Conservation (phyloP, 2,888 invertebrate genomes). For the Acleris holmiana region DNA sequence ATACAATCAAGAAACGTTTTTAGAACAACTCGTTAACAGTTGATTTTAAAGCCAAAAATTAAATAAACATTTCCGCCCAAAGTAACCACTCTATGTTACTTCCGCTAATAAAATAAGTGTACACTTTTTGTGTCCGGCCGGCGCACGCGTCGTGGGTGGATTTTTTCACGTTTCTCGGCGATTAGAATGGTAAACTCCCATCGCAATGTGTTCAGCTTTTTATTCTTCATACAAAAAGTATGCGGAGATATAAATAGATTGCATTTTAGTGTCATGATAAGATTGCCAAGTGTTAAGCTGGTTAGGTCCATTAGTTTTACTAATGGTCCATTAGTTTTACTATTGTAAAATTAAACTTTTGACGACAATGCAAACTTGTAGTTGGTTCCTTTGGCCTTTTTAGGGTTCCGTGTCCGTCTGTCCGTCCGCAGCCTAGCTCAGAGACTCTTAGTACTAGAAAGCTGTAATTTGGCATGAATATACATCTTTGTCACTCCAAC, state of each 20-base stretch:
- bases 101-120: slow-evolving; percentile 46
- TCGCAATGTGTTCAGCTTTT: slow-evolving; percentile 52
- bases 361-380: too few relatives aligned
- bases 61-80: neutral
- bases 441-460: too few relatives aligned
- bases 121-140: slow-evolving; percentile 55
- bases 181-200: slow-evolving; percentile 73
- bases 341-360: too few relatives aligned
- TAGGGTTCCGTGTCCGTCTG: too few relatives aligned
- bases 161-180: slow-evolving; percentile 79
- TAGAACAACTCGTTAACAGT: neutral
- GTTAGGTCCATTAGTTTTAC: too few relatives aligned
- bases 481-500: too few relatives aligned
- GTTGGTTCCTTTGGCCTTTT: too few relatives aligned
- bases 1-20: too few relatives aligned
- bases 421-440: too few relatives aligned
- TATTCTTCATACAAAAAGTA: slow-evolving; percentile 56
- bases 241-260: slow-evolving; percentile 1
- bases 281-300: neutral
- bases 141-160: slow-evolving; percentile 79
- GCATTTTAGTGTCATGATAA: neutral
- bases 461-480: too few relatives aligned
- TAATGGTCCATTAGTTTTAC: too few relatives aligned
- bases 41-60: neutral
- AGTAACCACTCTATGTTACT: slow-evolving; percentile 54